These are phyloP conservation scores for Lophotis ruficrista DNA, from an alignment of 2,113 vertebrate genomes.

Conservation along the genomic window DNA sequence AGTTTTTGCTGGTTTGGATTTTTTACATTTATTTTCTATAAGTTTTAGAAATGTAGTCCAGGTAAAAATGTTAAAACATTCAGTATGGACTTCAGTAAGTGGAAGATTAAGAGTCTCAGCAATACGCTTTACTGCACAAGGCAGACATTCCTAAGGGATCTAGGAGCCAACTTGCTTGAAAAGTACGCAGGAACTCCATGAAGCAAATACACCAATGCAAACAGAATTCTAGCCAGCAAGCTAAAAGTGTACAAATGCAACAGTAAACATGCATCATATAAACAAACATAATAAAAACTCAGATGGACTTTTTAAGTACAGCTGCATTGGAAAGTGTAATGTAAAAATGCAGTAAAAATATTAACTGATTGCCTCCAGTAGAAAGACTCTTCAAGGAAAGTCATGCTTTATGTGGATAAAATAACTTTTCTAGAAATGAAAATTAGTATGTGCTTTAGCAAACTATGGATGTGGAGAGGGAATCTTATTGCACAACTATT, in stretches of 20 bases:
- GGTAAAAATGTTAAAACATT: background rate
- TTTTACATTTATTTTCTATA: background rate
- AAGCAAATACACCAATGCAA: background rate
- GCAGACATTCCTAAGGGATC: background rate
- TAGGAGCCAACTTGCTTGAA: background rate
- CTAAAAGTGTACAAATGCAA: background rate
- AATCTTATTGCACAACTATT: background rate
- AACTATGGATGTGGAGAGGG: background rate
- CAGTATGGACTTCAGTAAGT: background rate
- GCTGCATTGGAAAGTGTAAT: background rate
- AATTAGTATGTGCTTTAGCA: background rate
- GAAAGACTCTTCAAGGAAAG: background rate
- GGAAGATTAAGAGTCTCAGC: background rate
- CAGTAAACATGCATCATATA: background rate
- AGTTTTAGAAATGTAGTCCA: background rate
- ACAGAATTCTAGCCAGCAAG: background rate
- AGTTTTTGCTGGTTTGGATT: background rate
- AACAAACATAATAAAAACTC: background rate
- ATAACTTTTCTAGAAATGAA: background rate
- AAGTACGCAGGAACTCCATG: background rate
- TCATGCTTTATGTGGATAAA: background rate
- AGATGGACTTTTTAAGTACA: background rate
- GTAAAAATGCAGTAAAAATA: background rate
- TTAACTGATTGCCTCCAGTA: background rate
- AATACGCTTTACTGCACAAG: background rate